Percentiles rank a stretch among this genome's conserved stretches.
Evolutionary conservation across 2,888 invertebrate genomes (phyloP).

Genomic region (Gonocerus acuteangulatus): DNA sequence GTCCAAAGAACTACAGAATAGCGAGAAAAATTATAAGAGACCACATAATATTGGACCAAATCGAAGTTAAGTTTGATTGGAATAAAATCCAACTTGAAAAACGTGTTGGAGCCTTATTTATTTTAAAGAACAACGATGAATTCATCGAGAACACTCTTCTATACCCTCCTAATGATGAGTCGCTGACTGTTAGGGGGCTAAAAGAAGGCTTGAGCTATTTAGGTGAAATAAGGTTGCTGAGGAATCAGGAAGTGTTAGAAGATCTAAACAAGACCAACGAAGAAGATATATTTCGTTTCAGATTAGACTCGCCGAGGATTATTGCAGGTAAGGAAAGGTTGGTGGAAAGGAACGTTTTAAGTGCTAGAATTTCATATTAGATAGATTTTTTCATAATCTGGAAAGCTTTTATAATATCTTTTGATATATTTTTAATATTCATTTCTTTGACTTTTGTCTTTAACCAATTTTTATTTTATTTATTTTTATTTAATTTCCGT

Average conservation of each 20-base stretch:
- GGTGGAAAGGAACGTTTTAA: too few relatives aligned
- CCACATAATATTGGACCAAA: slow-evolving; percentile 4
- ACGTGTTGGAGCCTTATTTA: slow-evolving; percentile 26
- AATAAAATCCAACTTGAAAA: slow-evolving; percentile 15
- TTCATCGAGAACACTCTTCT: slow-evolving; percentile 31
- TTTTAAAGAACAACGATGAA: slow-evolving; percentile 30
- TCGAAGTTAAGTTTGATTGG: slow-evolving; percentile 21
- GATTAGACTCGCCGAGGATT: slow-evolving; percentile 31
- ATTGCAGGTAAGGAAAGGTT: slow-evolving; percentile 26
- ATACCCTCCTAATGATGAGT: slow-evolving; percentile 31
- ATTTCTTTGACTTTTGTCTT: too few relatives aligned
- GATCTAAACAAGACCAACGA: slow-evolving; percentile 23
- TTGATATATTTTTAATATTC: too few relatives aligned
- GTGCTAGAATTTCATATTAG: neutral
- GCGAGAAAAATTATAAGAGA: slow-evolving; percentile 8
- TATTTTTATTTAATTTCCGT: too few relatives aligned
- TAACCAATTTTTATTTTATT: too few relatives aligned
- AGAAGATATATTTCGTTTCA: slow-evolving; percentile 19
- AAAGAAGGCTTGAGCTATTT: slow-evolving; percentile 29
- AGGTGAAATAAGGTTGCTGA: slow-evolving; percentile 28
- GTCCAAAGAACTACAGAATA: neutral
- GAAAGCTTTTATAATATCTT: too few relatives aligned
- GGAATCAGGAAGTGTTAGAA: slow-evolving; percentile 16
- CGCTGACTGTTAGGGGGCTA: slow-evolving; percentile 25
- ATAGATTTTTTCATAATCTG: too few relatives aligned